Conservation (phyloP, 1,140 invertebrate species). For the Ostrea edulis region DNA sequence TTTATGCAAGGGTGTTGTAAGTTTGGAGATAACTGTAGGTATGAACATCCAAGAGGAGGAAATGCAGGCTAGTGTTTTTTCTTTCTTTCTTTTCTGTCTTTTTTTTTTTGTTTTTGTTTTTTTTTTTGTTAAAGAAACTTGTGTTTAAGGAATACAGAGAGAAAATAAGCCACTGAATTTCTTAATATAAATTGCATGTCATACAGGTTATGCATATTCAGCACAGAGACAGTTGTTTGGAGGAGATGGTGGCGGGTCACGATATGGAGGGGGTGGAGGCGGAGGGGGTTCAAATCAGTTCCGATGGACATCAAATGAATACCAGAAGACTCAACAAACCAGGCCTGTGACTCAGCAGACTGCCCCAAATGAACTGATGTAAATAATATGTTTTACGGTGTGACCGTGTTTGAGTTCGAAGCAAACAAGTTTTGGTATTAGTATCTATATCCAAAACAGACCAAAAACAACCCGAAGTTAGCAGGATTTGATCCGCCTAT, state of each 20-base stretch:
- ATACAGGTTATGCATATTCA: constrained; percentile 44
- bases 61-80: constrained; percentile 40
- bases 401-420: too few relatives aligned
- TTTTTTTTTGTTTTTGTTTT: neutral
- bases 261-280: constrained; percentile 44
- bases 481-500: too few relatives aligned
- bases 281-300: constrained; percentile 54
- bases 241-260: constrained; percentile 38
- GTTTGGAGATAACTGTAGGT: constrained; percentile 59
- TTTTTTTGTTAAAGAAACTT: neutral
- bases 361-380: constrained; percentile 51
- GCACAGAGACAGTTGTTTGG: constrained; percentile 54
- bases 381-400: neutral
- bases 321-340: constrained; percentile 37
- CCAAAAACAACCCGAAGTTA: too few relatives aligned
- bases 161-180: neutral
- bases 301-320: constrained; percentile 59
- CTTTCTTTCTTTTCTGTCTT: neutral
- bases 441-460: too few relatives aligned
- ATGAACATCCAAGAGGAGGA: constrained; percentile 58
- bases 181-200: neutral
- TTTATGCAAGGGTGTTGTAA: constrained; percentile 62
- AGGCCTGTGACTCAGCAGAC: constrained; percentile 53
- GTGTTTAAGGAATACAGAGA: neutral
- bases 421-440: too few relatives aligned